Evolutionary conservation across 2,797 vertebrate species (phyloP), one percentile per base, ranked within the genome.

Genomic region (Acrossocheilus fasciatus): DNA sequence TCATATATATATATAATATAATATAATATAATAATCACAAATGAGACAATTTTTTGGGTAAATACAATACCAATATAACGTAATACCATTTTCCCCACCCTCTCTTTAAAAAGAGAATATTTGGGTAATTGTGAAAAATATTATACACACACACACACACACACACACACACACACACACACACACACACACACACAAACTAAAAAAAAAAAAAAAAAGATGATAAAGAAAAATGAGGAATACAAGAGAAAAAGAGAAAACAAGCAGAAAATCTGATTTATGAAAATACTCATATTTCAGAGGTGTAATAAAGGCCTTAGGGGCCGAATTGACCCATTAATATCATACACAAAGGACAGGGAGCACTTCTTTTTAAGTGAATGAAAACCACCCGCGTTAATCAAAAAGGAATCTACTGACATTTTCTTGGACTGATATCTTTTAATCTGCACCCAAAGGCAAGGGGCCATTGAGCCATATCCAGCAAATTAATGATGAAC

Each of bases 401-500:
- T 84, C 59, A 87, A 87, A 88, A 73, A 47, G 47, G 45, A 76
- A 84, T 78, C 81, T 73, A 50, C 66, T 81, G 59, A 81, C 57
- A 68, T 83, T 83, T 82, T 86, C 43, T 85, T 73, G 68, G 85
- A 86, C 43, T 14, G n/a, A 82, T 30, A 41, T 81, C 52, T 62
- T 87, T 87, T 86, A 69, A 88, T 89, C 68, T 82, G 50, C 69
- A 76, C 69, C 47, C 74, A 73, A 81, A 77, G 62, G 82, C 70
- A 47, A 50, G 30, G 62, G 50, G 54, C 76, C 73, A 66, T 43
- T 36, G 57, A 86, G 47, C 69, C 70, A 69, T 17, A 81, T 77
- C 85, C 83, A 66, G 62, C 74, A 86, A 77, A 82, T 87, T 73
- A 89, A 90, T 64, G 78, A 89, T 64, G 78, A 66, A 73, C 81